Base-by-base conservation (phyloP, 2,113 vertebrate genomes). In the Oreochromis tanganicae region DNA sequence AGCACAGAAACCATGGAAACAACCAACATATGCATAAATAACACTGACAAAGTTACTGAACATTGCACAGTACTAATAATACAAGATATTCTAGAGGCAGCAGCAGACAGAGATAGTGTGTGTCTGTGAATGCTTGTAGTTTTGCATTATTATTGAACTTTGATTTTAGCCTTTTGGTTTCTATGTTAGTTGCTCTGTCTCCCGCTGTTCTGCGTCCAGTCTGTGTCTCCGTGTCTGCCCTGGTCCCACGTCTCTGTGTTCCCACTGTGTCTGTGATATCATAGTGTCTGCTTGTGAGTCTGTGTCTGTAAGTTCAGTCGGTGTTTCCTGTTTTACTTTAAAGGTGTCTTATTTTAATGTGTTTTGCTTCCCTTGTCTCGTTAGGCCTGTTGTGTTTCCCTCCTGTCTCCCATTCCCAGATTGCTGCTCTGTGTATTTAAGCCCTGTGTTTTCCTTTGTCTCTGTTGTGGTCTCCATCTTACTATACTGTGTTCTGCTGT, bases 361-460 rank as follows among this genome's bases (percentile, higher is more conserved):
- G 16, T 61, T 61, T 29, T 10, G 5, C 59, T 34, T 34, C 59
- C 29, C 5, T 34, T 19, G 59, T 6, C 59, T 34, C 16, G 0
- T 61, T 34, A 34, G 9, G 29, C 29, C 57, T 10, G 57, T 34
- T 61, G 5, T 61, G 57, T 61, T 61, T 61, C 57, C 57, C 57
- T 61, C 9, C 57, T 61, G 16, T 16, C 57, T 8, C 14, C 0
- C 27, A 32, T 5, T 59, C 27, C 57, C 14, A 0, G 27, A 61
- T 32, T 32, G 4, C 29, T 61, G 29, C 57, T 34, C 29, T 61
- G 57, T 1, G 29, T 34, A 32, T 63, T 63, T 11, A 36, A 36
- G 17, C 61, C 5, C 57, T 61, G 27, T 5, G 57, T 61, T 61
- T 61, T 61, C 57, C 32, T 63, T 66, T 66, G 59, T n/a, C 59